Evolutionary conservation across 2,888 invertebrate species (phyloP).

Genomic region (Cabera pusaria): DNA sequence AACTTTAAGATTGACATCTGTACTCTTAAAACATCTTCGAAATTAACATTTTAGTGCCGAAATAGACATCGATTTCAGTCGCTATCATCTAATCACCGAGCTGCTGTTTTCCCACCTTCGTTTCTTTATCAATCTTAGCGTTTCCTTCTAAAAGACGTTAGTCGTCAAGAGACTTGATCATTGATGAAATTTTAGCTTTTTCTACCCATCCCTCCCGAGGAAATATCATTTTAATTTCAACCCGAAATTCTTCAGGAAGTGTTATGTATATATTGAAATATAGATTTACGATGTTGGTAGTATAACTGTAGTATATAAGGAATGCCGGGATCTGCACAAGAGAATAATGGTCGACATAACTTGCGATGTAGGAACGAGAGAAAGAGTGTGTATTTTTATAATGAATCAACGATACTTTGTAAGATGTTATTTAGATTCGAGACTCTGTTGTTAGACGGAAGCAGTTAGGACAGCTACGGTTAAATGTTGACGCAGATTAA

Average conservation of each 20-base stretch:
- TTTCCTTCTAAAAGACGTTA: conserved; percentile 16
- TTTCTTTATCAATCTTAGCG: conserved; percentile 25
- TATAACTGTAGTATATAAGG: conserved; percentile 61
- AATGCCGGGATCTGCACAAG: conserved; percentile 64
- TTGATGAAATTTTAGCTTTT: conserved; percentile 80
- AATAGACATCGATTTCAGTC: conserved; percentile 34
- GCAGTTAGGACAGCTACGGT: conserved; percentile 19
- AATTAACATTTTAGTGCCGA: conserved; percentile 16
- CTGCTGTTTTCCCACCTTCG: conserved; percentile 44
- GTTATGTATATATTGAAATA: conserved; percentile 66
- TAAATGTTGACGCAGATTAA: conserved; percentile 38
- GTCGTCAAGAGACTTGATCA: conserved; percentile 52
- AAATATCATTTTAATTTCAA: conserved; percentile 48
- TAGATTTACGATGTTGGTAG: conserved; percentile 68
- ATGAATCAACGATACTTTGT: conserved; percentile 66
- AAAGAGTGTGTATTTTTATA: conserved; percentile 78
- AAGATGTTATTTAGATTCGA: conserved; percentile 70
- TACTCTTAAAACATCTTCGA: conserved; percentile 8
- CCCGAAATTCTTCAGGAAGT: conserved; percentile 66
- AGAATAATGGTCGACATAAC: conserved; percentile 38
- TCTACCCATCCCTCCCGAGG: conserved; percentile 52
- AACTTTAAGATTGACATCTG: conserved; percentile 55
- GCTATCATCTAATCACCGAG: conserved; percentile 23
- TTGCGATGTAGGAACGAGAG: conserved; percentile 47
- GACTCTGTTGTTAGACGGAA: conserved; percentile 26